Conservation (phyloP, 2,888 invertebrate genomes). For the Troglohyphantes excavatus region DNA sequence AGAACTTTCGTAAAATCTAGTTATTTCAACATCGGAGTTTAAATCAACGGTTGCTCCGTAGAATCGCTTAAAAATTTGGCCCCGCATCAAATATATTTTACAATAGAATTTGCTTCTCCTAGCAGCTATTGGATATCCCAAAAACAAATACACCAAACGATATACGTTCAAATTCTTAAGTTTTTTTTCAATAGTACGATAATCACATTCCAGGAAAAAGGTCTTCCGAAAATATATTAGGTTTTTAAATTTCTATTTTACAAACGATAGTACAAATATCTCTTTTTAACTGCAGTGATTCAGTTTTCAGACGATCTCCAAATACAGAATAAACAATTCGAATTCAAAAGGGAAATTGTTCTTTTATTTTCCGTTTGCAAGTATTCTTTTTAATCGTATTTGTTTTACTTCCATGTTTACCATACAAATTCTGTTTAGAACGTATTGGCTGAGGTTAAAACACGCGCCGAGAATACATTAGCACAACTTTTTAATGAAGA, state of each 20-base stretch:
- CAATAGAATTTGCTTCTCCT: background rate
- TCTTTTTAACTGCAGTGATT: background rate
- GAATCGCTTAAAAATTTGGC: slow-evolving; percentile 18
- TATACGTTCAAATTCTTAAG: background rate
- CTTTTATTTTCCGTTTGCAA: background rate
- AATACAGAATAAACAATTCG: background rate
- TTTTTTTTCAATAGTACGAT: too few relatives aligned
- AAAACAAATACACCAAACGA: background rate
- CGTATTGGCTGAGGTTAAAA: background rate
- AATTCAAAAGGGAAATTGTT: background rate
- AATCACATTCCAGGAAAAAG: background rate
- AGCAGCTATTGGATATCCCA: too few relatives aligned
- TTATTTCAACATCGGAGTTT: background rate
- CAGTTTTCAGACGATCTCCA: background rate
- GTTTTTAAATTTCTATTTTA: background rate
- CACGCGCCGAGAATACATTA: too few relatives aligned
- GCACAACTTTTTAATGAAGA: too few relatives aligned
- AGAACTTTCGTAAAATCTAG: background rate
- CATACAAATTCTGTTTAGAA: background rate
- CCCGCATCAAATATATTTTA: background rate
- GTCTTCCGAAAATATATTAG: background rate
- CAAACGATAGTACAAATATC: background rate
- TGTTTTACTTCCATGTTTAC: background rate
- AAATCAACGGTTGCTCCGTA: background rate
- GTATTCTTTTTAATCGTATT: background rate